Conservation (phyloP, 2,888 invertebrate genomes). For the Osmoderma eremita region DNA sequence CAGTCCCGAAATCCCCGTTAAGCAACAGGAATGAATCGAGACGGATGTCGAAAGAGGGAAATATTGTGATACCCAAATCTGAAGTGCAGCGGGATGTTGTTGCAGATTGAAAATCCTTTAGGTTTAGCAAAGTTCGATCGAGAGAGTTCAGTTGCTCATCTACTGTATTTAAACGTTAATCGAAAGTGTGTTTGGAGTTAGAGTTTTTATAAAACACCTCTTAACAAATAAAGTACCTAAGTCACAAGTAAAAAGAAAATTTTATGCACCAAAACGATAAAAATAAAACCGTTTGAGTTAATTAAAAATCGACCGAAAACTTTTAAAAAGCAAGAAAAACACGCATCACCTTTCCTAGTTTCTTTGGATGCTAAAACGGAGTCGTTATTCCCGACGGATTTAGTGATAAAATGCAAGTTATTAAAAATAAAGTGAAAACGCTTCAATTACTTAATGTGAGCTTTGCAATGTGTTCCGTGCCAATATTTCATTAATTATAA, state of each 20-base stretch:
- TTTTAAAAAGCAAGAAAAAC: slow-evolving; percentile 1
- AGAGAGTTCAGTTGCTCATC: too few species aligned
- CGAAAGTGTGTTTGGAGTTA: too few species aligned
- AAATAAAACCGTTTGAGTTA: too few species aligned
- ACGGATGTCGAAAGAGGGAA: background rate
- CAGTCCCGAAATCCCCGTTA: slow-evolving; percentile 49
- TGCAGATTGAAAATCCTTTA: too few species aligned
- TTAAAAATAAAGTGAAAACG: slow-evolving; percentile 35
- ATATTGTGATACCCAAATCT: slow-evolving; percentile 32
- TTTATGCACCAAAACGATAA: too few species aligned
- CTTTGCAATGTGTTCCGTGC: slow-evolving; percentile 42
- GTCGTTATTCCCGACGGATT: background rate
- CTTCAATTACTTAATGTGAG: slow-evolving; percentile 42
- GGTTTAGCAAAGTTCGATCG: background rate
- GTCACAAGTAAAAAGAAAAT: too few species aligned
- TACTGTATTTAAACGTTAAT: background rate
- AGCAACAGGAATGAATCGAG: slow-evolving; percentile 17
- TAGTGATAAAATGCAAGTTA: slow-evolving; percentile 35
- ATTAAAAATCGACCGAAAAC: too few species aligned
- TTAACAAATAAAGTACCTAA: too few species aligned
- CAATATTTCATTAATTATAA: slow-evolving; percentile 29
- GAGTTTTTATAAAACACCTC: too few species aligned
- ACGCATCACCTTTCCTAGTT: slow-evolving; percentile 12
- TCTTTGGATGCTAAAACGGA: slow-evolving; percentile 3
- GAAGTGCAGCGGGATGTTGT: background rate